Conservation (phyloP, 2,797 vertebrate genomes). For the Meda fulgida region DNA sequence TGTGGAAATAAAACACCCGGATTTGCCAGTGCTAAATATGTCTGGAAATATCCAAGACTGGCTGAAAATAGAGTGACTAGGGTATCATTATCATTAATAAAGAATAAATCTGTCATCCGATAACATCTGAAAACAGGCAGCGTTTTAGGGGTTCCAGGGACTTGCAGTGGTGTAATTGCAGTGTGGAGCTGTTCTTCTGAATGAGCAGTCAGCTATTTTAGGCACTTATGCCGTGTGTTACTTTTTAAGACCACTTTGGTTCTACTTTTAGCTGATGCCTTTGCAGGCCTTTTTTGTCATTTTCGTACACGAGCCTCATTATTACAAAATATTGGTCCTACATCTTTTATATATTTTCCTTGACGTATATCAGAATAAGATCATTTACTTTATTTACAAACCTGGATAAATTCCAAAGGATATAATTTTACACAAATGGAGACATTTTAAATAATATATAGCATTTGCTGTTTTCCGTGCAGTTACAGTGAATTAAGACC, state of each 20-base stretch:
- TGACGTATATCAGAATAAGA: neutral
- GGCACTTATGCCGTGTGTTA: neutral
- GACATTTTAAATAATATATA: neutral
- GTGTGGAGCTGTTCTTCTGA: slow-evolving; percentile 58
- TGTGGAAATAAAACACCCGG: slow-evolving; percentile 76
- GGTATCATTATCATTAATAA: slow-evolving; percentile 84
- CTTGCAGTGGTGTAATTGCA: slow-evolving; percentile 46
- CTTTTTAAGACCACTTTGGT: slow-evolving; percentile 9
- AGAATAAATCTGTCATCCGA: slow-evolving; percentile 78
- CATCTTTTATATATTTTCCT: neutral
- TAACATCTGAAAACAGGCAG: slow-evolving; percentile 69
- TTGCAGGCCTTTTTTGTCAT: neutral
- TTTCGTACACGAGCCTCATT: neutral
- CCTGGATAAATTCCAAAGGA: neutral
- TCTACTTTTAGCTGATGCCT: slow-evolving; percentile 12
- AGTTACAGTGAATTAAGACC: neutral
- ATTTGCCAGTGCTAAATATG: slow-evolving; percentile 82
- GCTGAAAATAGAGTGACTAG: slow-evolving; percentile 79
- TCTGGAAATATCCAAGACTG: slow-evolving; percentile 74
- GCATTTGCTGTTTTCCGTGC: neutral
- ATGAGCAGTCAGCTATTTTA: slow-evolving; percentile 51
- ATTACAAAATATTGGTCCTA: neutral
- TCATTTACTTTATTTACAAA: neutral
- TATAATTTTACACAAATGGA: neutral
- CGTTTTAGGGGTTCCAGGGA: slow-evolving; percentile 66